Percentiles rank a stretch among this genome's conserved stretches.
Conservation (phyloP, 2,888 invertebrate species). For the Terebella lapidaria region DNA sequence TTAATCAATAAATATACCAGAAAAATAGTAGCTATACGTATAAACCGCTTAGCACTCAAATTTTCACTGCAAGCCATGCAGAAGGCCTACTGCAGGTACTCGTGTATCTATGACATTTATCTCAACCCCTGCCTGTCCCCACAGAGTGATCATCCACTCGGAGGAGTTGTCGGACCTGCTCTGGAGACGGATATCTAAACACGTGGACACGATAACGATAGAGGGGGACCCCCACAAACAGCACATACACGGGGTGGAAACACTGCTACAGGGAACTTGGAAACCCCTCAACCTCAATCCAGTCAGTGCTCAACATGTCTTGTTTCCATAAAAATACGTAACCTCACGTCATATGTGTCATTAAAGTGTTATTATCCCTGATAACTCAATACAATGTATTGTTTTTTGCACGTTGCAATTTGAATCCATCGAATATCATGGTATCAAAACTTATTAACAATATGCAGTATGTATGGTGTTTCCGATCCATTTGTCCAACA, state of each 20-base stretch:
- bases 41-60: too few relatives aligned
- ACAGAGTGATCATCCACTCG: slow-evolving; percentile 33
- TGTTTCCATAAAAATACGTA: not conserved
- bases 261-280: slow-evolving; percentile 39
- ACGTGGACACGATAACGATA: slow-evolving; percentile 31
- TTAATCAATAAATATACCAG: too few relatives aligned
- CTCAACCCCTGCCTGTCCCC: too few relatives aligned
- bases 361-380: not conserved
- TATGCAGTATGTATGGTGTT: too few relatives aligned
- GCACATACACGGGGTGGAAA: slow-evolving; percentile 35
- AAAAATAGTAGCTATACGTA: too few relatives aligned
- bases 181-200: slow-evolving; percentile 30
- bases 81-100: too few relatives aligned
- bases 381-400: not conserved
- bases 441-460: too few relatives aligned
- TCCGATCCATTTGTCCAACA: too few relatives aligned
- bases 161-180: slow-evolving; percentile 28
- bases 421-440: too few relatives aligned
- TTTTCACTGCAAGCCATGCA: too few relatives aligned
- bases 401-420: not conserved
- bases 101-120: too few relatives aligned
- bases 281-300: slow-evolving; percentile 35
- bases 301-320: slow-evolving; percentile 23
- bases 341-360: too few relatives aligned
- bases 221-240: slow-evolving; percentile 29